Conservation (phyloP, 2,113 vertebrate genomes). For the Glaucomys volans region DNA sequence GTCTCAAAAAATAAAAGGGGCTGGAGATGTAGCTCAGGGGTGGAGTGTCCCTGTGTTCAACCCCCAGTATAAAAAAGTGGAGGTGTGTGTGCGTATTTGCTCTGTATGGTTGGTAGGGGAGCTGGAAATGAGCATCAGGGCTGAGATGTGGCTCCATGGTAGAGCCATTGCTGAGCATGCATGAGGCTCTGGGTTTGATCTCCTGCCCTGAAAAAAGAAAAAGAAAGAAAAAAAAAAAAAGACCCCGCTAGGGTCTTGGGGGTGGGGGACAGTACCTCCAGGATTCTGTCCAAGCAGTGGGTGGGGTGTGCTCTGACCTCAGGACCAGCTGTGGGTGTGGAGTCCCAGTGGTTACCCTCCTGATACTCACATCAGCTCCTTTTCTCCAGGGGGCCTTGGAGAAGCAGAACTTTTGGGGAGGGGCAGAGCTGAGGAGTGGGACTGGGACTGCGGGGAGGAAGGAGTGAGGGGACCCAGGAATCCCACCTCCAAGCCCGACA, state of each 20-base stretch:
- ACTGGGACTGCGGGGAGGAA: not conserved
- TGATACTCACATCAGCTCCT: too few relatives aligned
- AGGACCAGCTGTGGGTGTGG: not conserved
- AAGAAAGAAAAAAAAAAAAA: not conserved
- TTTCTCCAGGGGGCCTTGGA: not conserved
- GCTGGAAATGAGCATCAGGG: too few relatives aligned
- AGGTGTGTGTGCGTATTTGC: not conserved
- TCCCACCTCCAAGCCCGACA: not conserved
- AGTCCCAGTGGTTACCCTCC: not conserved
- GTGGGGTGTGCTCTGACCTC: not conserved
- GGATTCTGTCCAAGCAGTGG: too few relatives aligned
- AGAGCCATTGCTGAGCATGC: too few relatives aligned
- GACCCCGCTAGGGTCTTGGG: not conserved
- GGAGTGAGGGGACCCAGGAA: not conserved
- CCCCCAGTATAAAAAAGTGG: not conserved
- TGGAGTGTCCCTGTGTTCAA: not conserved
- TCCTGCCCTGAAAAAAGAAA: not conserved
- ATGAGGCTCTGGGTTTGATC: not conserved
- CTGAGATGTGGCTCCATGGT: not conserved
- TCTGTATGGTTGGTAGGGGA: not conserved
- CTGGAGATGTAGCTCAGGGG: not conserved
- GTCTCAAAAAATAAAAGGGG: not conserved
- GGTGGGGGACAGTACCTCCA: not conserved
- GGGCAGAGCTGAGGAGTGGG: not conserved
- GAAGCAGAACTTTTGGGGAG: not conserved